phyloP scores from a whole-genome alignment of 2,888 invertebrate species.

The Cyclophora albipunctata region DNA sequence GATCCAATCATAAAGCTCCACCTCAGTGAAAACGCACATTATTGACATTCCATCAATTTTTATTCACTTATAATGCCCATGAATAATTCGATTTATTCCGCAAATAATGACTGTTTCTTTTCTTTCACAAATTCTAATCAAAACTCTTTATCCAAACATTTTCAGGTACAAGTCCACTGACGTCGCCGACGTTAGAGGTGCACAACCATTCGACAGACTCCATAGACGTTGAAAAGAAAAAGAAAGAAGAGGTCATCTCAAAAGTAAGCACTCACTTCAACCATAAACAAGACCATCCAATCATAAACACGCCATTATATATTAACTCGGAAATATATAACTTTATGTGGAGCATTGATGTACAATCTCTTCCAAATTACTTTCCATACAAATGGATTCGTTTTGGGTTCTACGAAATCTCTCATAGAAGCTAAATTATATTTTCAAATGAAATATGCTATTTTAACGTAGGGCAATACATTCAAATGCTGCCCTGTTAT shows the following conservation, averaged over 20 bases:
- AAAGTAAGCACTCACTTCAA: conserved; percentile 46
- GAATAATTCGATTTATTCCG: too few species aligned
- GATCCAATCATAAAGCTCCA: too few species aligned
- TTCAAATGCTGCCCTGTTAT: conserved; percentile 16
- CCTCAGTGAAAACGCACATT: too few species aligned
- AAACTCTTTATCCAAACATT: conserved; percentile 2
- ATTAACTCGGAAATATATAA: conserved; percentile 36
- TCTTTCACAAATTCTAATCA: too few species aligned
- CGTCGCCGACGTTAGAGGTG: conserved; percentile 79
- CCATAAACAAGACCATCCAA: conserved; percentile 1
- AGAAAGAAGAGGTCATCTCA: conserved; percentile 77
- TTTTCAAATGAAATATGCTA: conserved; percentile 2
- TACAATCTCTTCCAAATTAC: conserved; percentile 34
- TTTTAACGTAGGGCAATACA: conserved; percentile 16
- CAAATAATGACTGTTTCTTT: too few species aligned
- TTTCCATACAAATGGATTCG: conserved; percentile 31
- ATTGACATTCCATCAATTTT: too few species aligned
- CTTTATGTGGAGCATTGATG: conserved; percentile 51
- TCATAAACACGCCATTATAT: conserved; percentile 30
- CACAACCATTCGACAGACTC: conserved; percentile 89
- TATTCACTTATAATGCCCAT: too few species aligned
- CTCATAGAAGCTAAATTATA: conserved; percentile 10
- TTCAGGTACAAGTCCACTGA: conserved; percentile 83
- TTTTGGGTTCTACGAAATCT: conserved; percentile 39
- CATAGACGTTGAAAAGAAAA: conserved; percentile 81